Conservation (phyloP, 2,888 invertebrate genomes). For the Apoda limacodes region DNA sequence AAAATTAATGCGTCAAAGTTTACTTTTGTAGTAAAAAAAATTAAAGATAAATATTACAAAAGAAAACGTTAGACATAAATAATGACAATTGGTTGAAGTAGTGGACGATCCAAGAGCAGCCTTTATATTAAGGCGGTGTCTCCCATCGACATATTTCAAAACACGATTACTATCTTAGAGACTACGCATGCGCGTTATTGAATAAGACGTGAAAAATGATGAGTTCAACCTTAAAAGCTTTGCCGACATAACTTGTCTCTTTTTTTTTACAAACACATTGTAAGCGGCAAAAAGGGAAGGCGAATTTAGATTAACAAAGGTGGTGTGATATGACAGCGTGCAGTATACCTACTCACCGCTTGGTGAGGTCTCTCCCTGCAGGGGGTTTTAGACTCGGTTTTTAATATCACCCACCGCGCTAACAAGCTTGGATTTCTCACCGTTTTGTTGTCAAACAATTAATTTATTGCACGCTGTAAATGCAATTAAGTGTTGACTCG, state of each 20-base stretch:
- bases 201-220: constrained; percentile 70
- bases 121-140: too few relatives aligned
- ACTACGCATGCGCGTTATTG: constrained; percentile 64
- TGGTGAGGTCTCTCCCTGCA: constrained; percentile 55
- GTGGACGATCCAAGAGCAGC: too few relatives aligned
- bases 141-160: constrained; percentile 65
- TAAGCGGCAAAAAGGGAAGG: constrained; percentile 34
- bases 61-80: too few relatives aligned
- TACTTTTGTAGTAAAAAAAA: too few relatives aligned
- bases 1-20: too few relatives aligned
- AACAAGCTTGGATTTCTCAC: constrained; percentile 27
- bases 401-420: constrained; percentile 43
- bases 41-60: too few relatives aligned
- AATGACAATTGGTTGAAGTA: too few relatives aligned
- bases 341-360: constrained; percentile 29
- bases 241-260: constrained; percentile 47
- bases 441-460: constrained; percentile 63
- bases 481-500: constrained; percentile 28
- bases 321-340: constrained; percentile 48
- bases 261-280: constrained; percentile 24
- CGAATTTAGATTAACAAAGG: constrained; percentile 54
- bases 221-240: constrained; percentile 52
- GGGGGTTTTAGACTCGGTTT: constrained; percentile 38
- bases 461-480: constrained; percentile 56
- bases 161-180: constrained; percentile 64